A percentile compares a stretch with the other conserved stretches of the same genome.
These are phyloP conservation scores for Autographa pulchrina DNA, from an alignment of 2,888 invertebrate genomes.

Conservation along the genomic window DNA sequence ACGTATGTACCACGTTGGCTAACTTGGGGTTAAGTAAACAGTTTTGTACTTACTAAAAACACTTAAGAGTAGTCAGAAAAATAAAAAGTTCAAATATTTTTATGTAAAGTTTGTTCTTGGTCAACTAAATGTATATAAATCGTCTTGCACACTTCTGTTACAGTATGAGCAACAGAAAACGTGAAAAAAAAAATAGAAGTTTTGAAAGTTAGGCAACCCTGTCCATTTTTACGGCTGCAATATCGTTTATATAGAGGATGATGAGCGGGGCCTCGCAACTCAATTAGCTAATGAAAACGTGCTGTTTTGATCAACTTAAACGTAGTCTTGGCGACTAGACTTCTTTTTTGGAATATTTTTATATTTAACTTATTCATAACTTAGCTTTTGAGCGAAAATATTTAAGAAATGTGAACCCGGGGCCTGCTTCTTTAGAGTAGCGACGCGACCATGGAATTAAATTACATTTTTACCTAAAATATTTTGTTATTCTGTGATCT, in stretches of 20 bases:
- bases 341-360: conserved; percentile 54
- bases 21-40: neutral
- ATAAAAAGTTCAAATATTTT: too few relatives aligned
- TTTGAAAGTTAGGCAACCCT: conserved; percentile 62
- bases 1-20: too few relatives aligned
- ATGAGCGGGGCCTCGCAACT: conserved; percentile 74
- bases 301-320: conserved; percentile 76
- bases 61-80: too few relatives aligned
- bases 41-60: neutral
- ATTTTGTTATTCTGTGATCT: neutral
- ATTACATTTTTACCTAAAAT: neutral
- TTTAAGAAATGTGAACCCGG: conserved; percentile 31
- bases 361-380: conserved; percentile 45
- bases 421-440: neutral
- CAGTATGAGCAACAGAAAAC: neutral
- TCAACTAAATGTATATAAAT: too few relatives aligned
- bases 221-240: conserved; percentile 68
- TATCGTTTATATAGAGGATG: conserved; percentile 73
- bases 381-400: conserved; percentile 36
- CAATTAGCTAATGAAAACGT: conserved; percentile 87
- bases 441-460: neutral
- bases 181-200: conserved; percentile 14
- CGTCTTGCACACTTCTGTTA: too few relatives aligned
- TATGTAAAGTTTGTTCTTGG: neutral
- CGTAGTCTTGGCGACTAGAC: conserved; percentile 55